phyloP scores from a whole-genome alignment of 1,140 invertebrate species.

The Agrilus planipennis region DNA sequence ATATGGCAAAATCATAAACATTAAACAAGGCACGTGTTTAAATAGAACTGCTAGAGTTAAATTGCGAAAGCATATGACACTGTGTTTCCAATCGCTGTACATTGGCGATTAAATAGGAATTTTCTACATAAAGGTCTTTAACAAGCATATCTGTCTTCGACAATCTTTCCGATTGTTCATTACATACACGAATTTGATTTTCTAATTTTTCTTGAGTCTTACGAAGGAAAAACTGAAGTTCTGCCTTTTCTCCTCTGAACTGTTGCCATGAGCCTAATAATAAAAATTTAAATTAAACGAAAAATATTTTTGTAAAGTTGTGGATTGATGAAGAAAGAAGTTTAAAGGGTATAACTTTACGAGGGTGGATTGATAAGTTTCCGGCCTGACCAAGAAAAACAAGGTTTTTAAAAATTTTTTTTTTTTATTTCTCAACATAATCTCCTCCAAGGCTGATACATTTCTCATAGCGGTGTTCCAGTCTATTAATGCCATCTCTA shows the following conservation, averaged over 20 bases:
- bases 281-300: constrained; percentile 2
- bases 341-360: too few relatives aligned
- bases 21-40: too few relatives aligned
- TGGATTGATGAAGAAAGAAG: too few relatives aligned
- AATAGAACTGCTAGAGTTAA: constrained; percentile 29
- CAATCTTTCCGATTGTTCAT: constrained; percentile 47
- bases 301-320: background rate
- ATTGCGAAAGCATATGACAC: constrained; percentile 37
- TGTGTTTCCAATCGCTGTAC: constrained; percentile 52
- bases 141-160: constrained; percentile 60
- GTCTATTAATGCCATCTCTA: too few relatives aligned
- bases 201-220: constrained; percentile 47
- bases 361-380: too few relatives aligned
- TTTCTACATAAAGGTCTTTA: constrained; percentile 71
- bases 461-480: too few relatives aligned
- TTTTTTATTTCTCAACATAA: too few relatives aligned
- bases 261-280: constrained; percentile 48
- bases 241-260: constrained; percentile 45
- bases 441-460: too few relatives aligned
- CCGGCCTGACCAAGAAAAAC: too few relatives aligned
- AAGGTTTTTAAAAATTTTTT: too few relatives aligned
- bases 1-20: too few relatives aligned
- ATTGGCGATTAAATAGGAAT: constrained; percentile 54
- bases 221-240: constrained; percentile 45
- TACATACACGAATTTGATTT: constrained; percentile 46